These are phyloP conservation scores for Operophtera brumata DNA, from an alignment of 2,888 invertebrate species.

Conservation along the genomic window DNA sequence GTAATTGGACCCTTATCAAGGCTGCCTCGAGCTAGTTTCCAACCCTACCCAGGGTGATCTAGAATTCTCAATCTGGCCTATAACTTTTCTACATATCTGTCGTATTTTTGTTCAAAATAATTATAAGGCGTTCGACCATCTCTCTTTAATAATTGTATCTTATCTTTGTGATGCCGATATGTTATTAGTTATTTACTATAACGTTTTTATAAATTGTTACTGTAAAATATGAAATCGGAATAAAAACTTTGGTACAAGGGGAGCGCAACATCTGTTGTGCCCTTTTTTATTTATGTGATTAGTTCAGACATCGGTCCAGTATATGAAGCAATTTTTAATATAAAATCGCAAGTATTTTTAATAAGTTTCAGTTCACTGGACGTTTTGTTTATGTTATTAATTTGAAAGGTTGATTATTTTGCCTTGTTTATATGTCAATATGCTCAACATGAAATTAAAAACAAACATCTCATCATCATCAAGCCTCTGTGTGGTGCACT, in stretches of 20 bases:
- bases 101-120: slow-evolving; percentile 68
- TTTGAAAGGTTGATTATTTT: not conserved
- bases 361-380: slow-evolving; percentile 44
- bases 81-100: too few species aligned
- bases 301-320: slow-evolving; percentile 58
- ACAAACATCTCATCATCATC: not conserved
- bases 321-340: slow-evolving; percentile 62
- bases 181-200: not conserved
- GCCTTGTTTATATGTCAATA: not conserved
- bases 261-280: slow-evolving; percentile 68
- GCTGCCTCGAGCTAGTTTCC: too few species aligned
- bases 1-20: too few species aligned
- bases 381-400: slow-evolving; percentile 20
- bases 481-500: too few species aligned
- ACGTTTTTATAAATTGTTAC: slow-evolving; percentile 28
- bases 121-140: slow-evolving; percentile 64
- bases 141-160: slow-evolving; percentile 58
- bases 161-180: slow-evolving; percentile 1
- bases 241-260: slow-evolving; percentile 49
- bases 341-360: slow-evolving; percentile 68
- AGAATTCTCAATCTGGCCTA: too few species aligned
- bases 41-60: too few species aligned
- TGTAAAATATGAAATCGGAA: slow-evolving; percentile 66
- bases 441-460: not conserved
- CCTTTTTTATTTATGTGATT: slow-evolving; percentile 72